A percentile compares a stretch with the other conserved stretches of the same genome.
These are phyloP conservation scores for Pyrgus malvae DNA, from an alignment of 2,888 invertebrate species.

Conservation along the genomic window DNA sequence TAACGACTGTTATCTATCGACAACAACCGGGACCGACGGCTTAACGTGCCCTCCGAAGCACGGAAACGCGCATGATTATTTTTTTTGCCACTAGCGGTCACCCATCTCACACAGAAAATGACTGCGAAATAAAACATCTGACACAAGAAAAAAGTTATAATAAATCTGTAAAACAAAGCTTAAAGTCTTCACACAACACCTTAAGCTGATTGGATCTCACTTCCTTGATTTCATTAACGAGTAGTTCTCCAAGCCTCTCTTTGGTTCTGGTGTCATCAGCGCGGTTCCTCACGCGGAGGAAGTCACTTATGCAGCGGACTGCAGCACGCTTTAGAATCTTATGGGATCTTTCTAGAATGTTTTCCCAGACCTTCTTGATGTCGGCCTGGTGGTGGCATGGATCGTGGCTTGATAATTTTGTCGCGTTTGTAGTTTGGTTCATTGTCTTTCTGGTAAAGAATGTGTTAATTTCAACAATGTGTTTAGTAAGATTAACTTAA, in stretches of 20 bases:
- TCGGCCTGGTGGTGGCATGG: slow-evolving; percentile 43
- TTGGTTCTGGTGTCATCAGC: slow-evolving; percentile 23
- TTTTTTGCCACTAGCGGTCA: too few relatives aligned
- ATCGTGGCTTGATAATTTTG: slow-evolving; percentile 20
- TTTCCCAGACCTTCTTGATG: slow-evolving; percentile 42
- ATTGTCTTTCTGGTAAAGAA: slow-evolving; percentile 36
- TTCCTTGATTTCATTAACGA: slow-evolving; percentile 37
- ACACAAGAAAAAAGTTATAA: too few relatives aligned
- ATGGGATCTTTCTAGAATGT: slow-evolving; percentile 41
- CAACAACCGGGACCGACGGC: too few relatives aligned
- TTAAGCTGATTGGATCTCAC: slow-evolving; percentile 39
- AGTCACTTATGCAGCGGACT: slow-evolving; percentile 34
- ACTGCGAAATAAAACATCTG: too few relatives aligned
- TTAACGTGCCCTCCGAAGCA: too few relatives aligned
- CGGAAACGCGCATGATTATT: too few relatives aligned
- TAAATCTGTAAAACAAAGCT: slow-evolving; percentile 46
- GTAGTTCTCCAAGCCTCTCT: slow-evolving; percentile 32
- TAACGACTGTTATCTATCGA: too few relatives aligned
- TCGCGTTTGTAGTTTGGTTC: slow-evolving; percentile 30
- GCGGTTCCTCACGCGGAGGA: slow-evolving; percentile 27
- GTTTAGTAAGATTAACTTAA: too few relatives aligned
- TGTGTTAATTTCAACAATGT: too few relatives aligned
- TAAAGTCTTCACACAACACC: slow-evolving; percentile 44
- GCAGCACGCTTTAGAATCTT: slow-evolving; percentile 36
- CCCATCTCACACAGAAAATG: too few relatives aligned